Evolutionary conservation across 2,888 invertebrate genomes (phyloP), one percentile per base, ranked within the genome.

Genomic region (Diploptera punctata): DNA sequence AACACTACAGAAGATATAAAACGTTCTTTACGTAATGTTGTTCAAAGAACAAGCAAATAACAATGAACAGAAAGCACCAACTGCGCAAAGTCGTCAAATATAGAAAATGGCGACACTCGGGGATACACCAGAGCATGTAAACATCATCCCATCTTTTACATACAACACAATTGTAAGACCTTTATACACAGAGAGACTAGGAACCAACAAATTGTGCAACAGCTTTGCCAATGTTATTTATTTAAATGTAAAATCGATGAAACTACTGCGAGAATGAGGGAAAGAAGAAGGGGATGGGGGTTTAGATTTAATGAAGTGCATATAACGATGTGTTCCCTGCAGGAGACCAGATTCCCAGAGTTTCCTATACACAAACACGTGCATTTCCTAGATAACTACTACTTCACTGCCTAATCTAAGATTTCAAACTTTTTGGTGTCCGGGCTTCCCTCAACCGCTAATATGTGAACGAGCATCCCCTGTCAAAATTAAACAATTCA

Each of bases 241-340:
- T 70, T 70, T 70, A 70, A 70, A 70, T 70, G 60, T 24, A 47
- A 70, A 31, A 44, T 70, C 68, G 54, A 68, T 68, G 68, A 10
- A n/a, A n/a, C n/a, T n/a, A n/a, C n/a, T n/a, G n/a, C n/a, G n/a
- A n/a, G n/a, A n/a, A n/a, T n/a, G n/a, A n/a, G n/a, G n/a, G n/a
- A n/a, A n/a, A n/a, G 16, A 54, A 18, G 7, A 38, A 29, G 5
- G 18, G 29, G 47, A 38, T 10, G 33, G 13, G 61, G 9, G 61
- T 19, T 19, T 26, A 26, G 57, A 47, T 65, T 47, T 65, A 65
- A 65, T 65, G 65, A 65, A 65, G 44, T 65, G 65, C 44, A 47
- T 16, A 47, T 65, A 65, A 65, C 65, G 65, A 47, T 47, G 47
- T 65, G n/a, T n/a, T 57, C 57, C n/a, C 31, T 24, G 52, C 52